These are phyloP conservation scores for Drosophila baimaii DNA, from an alignment of 1,140 invertebrate species.

Conservation along the genomic window DNA sequence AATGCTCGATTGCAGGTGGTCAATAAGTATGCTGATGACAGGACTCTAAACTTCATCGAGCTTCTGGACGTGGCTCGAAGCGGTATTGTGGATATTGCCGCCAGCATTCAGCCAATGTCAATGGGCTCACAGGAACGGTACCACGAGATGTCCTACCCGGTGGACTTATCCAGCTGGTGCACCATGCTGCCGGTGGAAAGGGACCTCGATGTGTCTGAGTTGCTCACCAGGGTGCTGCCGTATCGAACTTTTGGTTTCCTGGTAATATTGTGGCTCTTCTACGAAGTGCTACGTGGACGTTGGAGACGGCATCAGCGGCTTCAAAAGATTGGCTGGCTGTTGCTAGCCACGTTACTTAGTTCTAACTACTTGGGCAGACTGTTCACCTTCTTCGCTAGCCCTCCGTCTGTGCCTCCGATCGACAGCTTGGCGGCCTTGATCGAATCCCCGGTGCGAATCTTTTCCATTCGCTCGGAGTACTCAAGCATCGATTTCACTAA, in stretches of 20 bases:
- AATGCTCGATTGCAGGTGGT: conserved; percentile 46
- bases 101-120: conserved; percentile 59
- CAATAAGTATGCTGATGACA: conserved; percentile 1
- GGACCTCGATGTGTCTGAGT: conserved; percentile 16
- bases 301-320: conserved; percentile 29
- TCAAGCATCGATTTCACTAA: conserved; percentile 48
- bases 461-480: conserved; percentile 43
- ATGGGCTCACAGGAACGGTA: conserved; percentile 6
- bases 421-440: conserved; percentile 35
- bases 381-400: conserved; percentile 25
- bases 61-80: conserved; percentile 40
- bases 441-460: conserved; percentile 40
- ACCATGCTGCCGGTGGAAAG: conserved; percentile 61
- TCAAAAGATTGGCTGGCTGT: conserved; percentile 37
- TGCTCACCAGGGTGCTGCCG: conserved; percentile 18
- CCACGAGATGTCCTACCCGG: conserved; percentile 53
- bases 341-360: conserved; percentile 36
- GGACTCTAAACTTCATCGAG: conserved; percentile 43
- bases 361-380: conserved; percentile 50
- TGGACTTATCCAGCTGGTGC: conserved; percentile 52
- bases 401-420: conserved; percentile 29
- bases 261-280: conserved; percentile 21
- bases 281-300: conserved; percentile 10
- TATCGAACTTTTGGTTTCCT: conserved; percentile 15
- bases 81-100: conserved; percentile 45